Evolutionary conservation across 2,797 vertebrate genomes (phyloP).

Genomic region (Hylomyscus alleni): DNA sequence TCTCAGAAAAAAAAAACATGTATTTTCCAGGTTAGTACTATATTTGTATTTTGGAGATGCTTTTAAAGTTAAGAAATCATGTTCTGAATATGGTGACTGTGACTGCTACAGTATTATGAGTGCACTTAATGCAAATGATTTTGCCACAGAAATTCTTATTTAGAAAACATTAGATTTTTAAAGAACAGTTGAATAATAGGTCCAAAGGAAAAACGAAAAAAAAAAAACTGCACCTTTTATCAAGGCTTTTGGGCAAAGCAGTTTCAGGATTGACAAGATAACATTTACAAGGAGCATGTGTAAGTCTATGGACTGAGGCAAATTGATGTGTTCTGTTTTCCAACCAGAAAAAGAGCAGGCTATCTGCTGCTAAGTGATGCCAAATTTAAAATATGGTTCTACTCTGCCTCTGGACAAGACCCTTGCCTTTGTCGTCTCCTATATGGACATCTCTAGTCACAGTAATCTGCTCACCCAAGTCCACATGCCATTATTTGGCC

Average conservation of each 20-base stretch:
- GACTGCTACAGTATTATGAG: neutral
- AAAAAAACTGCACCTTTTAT: neutral
- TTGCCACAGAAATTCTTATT: neutral
- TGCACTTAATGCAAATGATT: neutral
- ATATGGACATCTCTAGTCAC: neutral
- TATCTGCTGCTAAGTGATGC: neutral
- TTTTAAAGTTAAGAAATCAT: constrained; percentile 52
- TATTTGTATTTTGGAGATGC: neutral
- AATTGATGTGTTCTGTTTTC: neutral
- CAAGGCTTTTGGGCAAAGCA: neutral
- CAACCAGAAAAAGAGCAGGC: constrained; percentile 41
- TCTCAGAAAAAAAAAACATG: neutral
- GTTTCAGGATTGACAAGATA: neutral
- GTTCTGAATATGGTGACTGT: neutral
- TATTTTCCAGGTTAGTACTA: neutral
- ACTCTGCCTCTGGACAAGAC: neutral
- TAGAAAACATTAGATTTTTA: constrained; percentile 60
- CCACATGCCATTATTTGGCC: neutral
- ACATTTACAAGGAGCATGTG: neutral
- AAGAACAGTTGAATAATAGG: constrained; percentile 31
- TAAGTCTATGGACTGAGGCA: neutral
- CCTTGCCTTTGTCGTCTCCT: neutral
- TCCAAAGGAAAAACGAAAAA: neutral
- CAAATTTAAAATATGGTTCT: constrained; percentile 60
- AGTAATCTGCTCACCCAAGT: constrained; percentile 54